Evolutionary conservation across 2,797 vertebrate species (phyloP).

Genomic region (Onychomys leucogaster): DNA sequence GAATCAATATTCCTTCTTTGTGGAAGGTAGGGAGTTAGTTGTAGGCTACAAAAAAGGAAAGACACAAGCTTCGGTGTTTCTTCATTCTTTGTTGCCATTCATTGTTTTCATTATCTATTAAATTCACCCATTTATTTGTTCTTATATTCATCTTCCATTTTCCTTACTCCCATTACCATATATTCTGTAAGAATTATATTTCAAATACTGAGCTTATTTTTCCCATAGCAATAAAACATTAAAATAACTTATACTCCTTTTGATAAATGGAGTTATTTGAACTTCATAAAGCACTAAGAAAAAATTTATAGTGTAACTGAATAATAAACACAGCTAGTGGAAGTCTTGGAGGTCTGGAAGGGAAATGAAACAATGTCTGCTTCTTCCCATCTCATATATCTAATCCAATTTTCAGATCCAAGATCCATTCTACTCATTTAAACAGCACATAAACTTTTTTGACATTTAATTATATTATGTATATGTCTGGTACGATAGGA

Average conservation of each 20-base stretch:
- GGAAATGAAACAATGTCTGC: conserved; percentile 48
- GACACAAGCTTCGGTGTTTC: background rate
- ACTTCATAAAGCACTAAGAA: conserved; percentile 74
- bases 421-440: conserved; percentile 66
- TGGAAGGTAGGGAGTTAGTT: background rate
- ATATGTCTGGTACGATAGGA: conserved; percentile 42
- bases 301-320: conserved; percentile 74
- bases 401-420: conserved; percentile 75
- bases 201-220: conserved; percentile 61
- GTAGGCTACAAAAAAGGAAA: background rate
- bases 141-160: conserved; percentile 52
- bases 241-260: conserved; percentile 69
- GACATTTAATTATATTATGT: conserved; percentile 80
- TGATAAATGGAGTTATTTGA: conserved; percentile 77
- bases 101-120: conserved; percentile 46
- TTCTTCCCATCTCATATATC: conserved; percentile 52
- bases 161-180: conserved; percentile 27
- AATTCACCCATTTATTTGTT: conserved; percentile 43
- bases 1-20: background rate
- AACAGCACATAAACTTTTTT: conserved; percentile 75
- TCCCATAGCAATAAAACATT: conserved; percentile 67
- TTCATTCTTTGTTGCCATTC: background rate
- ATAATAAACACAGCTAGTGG: conserved; percentile 64
- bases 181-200: conserved; percentile 66
- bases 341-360: conserved; percentile 56